phyloP scores from a whole-genome alignment of 2,113 vertebrate genomes.

The Nothobranchius kuhntae region DNA sequence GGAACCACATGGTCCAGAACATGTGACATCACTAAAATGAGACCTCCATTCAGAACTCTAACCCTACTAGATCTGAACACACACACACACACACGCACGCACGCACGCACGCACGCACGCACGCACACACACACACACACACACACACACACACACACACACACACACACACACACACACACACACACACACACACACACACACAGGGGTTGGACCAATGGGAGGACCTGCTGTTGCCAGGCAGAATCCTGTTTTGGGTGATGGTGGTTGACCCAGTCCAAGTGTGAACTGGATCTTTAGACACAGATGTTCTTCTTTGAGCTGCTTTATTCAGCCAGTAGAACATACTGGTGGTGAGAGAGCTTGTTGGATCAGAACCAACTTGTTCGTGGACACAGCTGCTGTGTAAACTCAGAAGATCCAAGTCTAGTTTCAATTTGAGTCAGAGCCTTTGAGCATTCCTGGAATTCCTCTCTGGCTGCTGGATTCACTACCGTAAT shows the following conservation, averaged over 20 bases:
- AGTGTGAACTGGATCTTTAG: too few relatives aligned
- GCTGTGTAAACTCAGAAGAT: constrained; percentile 35
- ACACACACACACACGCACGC: constrained; percentile 5
- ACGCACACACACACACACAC: too few relatives aligned
- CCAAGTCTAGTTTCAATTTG: constrained; percentile 76
- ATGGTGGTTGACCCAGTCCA: too few relatives aligned
- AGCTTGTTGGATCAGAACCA: too few relatives aligned
- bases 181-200: constrained; percentile 69
- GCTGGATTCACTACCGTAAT: constrained; percentile 80
- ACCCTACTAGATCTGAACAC: neutral
- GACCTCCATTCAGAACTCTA: too few relatives aligned
- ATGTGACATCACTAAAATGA: too few relatives aligned
- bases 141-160: neutral
- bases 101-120: constrained; percentile 15
- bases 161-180: constrained; percentile 1
- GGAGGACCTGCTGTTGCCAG: constrained; percentile 88
- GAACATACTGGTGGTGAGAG: too few relatives aligned
- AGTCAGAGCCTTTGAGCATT: constrained; percentile 82
- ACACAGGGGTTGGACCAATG: constrained; percentile 85
- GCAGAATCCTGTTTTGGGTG: constrained; percentile 74
- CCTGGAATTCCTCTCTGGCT: constrained; percentile 82
- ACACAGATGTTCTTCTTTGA: too few relatives aligned
- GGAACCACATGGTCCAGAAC: too few relatives aligned
- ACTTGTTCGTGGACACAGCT: too few relatives aligned
- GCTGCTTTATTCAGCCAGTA: too few relatives aligned